Evolutionary conservation across 35 echinoderm and acorn worm genomes (phyloP), one percentile per base, ranked within the genome.

Genomic region (Lytechinus variegatus): DNA sequence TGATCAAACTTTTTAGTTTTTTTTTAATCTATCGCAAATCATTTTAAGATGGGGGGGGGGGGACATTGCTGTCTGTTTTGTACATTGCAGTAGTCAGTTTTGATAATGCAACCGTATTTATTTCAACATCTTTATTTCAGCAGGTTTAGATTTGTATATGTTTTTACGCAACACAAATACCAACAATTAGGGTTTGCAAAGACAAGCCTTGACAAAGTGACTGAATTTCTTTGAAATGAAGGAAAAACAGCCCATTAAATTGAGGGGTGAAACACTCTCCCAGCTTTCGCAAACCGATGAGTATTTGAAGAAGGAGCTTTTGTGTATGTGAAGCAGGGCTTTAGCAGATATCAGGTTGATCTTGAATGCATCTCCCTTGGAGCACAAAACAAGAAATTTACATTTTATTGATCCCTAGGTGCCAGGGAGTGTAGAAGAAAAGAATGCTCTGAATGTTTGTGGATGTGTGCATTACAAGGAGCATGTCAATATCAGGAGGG

Each of bases 341-440:
- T 79, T 79, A 24, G 16, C 19, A 19, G 5, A 24, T 19, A 79
- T 19, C 66, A 19, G n/a, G 66, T 79, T 79, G 66, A 79, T 79
- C 66, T 79, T 79, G 21, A 79, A 79, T 6, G n/a, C 66, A 79
- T 79, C 19, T 79, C 66, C 66, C 66, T 24, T 24, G n/a, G 66
- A 79, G 66, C 66, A 79, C 12, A 79, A 79, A n/a, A 79, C 66
- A n/a, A 79, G 66, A 79, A 79, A 79, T 79, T 79, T 79, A 79
- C 66, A 79, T 79, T 79, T 79, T 79, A 79, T 79, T 79, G 66
- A 79, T 79, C 66, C n/a, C 66, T n/a, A 24, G 14, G 66, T 79
- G 16, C 66, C 66, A 79, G 66, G 33, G 12, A 79, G 66, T 79
- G 66, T n/a, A 79, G 66, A 24, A 79, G 66, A 16, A n/a, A 79